Evolutionary conservation across 2,797 vertebrate species (phyloP).

Genomic region (Diplodus sargus): DNA sequence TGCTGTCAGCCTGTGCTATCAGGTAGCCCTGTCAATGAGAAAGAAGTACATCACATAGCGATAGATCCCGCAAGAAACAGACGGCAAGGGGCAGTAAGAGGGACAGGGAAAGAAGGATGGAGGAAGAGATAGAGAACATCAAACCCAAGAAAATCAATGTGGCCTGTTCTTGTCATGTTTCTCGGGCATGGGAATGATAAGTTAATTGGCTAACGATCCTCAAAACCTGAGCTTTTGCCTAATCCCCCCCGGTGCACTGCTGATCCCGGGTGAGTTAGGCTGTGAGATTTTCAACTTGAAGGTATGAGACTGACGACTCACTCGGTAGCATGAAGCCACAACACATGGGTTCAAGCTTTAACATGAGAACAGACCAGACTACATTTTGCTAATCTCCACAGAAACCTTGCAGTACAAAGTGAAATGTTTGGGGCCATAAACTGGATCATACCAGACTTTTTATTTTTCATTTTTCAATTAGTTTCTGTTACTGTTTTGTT

Average conservation of each 20-base stretch:
- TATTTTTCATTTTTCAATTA: too few species aligned
- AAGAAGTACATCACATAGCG: slow-evolving; percentile 32
- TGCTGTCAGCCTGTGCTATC: slow-evolving; percentile 44
- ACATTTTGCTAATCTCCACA: neutral
- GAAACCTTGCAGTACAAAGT: neutral
- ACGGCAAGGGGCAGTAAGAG: slow-evolving; percentile 29
- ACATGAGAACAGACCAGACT: neutral
- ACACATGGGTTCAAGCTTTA: slow-evolving; percentile 2
- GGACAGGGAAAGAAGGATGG: slow-evolving; percentile 42
- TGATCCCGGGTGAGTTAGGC: slow-evolving; percentile 47
- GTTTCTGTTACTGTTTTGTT: too few species aligned
- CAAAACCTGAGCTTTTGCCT: slow-evolving; percentile 63
- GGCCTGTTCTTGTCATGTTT: slow-evolving; percentile 70
- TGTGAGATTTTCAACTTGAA: slow-evolving; percentile 54
- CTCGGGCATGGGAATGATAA: slow-evolving; percentile 74
- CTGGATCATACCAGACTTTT: neutral
- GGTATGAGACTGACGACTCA: slow-evolving; percentile 29
- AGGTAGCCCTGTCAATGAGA: slow-evolving; percentile 46
- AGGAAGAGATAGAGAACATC: slow-evolving; percentile 61
- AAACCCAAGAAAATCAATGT: slow-evolving; percentile 79
- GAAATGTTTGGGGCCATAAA: neutral
- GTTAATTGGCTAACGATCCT: slow-evolving; percentile 82
- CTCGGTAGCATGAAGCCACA: slow-evolving; percentile 16
- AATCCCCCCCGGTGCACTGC: slow-evolving; percentile 69
- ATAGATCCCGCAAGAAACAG: slow-evolving; percentile 39